Conservation (phyloP, 2,888 invertebrate genomes). For the Thelaira solivaga region DNA sequence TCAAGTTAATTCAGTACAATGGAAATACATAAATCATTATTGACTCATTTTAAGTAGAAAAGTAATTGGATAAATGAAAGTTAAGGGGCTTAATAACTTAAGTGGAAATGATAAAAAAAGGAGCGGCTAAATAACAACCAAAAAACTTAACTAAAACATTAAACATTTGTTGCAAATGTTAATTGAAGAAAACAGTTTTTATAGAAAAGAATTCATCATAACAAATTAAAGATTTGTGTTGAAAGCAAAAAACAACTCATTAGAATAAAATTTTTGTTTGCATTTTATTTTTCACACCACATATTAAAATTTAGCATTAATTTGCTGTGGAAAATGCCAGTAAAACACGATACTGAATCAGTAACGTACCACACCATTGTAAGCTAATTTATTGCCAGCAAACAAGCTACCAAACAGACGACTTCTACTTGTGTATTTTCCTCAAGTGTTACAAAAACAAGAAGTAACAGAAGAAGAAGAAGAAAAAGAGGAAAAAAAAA, state of each 20-base stretch:
- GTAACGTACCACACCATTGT: constrained; percentile 55
- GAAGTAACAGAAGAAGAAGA: no score
- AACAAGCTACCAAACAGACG: background rate
- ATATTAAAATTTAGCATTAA: constrained; percentile 5
- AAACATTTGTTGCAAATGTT: no score
- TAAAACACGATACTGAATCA: constrained; percentile 18
- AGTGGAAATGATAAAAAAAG: no score
- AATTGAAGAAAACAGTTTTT: no score
- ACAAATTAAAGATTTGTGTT: background rate
- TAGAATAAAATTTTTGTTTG: constrained; percentile 8
- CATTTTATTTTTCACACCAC: background rate
- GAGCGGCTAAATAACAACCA: no score
- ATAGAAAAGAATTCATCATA: no score
- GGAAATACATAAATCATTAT: no score
- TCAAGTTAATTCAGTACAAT: no score
- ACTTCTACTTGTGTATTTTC: constrained; percentile 7
- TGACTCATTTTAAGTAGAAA: no score
- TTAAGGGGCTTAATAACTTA: no score
- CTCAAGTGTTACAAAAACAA: background rate
- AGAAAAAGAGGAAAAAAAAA: background rate
- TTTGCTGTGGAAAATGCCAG: constrained; percentile 23
- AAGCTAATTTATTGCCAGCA: constrained; percentile 37
- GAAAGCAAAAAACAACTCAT: background rate
- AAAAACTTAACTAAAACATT: no score
- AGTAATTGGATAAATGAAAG: no score